Conservation (phyloP, 1,140 invertebrate genomes). For the Zaprionus vittiger region DNA sequence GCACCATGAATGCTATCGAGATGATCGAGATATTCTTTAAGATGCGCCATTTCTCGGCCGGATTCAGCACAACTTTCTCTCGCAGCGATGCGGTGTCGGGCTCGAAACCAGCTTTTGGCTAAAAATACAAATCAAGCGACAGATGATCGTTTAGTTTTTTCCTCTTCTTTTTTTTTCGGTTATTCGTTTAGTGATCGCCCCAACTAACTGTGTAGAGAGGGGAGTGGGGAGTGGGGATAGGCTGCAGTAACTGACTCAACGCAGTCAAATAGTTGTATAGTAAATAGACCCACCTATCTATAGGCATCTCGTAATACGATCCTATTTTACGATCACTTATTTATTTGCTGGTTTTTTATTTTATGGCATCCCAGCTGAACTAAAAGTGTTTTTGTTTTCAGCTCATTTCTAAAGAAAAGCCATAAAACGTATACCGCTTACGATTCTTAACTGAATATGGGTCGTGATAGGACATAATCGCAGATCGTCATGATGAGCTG, state of each 20-base stretch:
- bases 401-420: slow-evolving; percentile 1
- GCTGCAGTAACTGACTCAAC: neutral
- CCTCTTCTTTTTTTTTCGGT: neutral
- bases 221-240: neutral
- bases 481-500: neutral
- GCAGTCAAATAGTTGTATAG: neutral
- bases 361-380: neutral
- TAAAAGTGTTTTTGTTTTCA: neutral
- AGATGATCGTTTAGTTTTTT: slow-evolving; percentile 33
- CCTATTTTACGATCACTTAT: slow-evolving; percentile 6
- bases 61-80: slow-evolving; percentile 91
- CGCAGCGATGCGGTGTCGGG: slow-evolving; percentile 83
- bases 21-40: slow-evolving; percentile 94
- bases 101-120: slow-evolving; percentile 83
- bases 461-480: slow-evolving; percentile 7
- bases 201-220: neutral
- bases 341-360: neutral
- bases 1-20: slow-evolving; percentile 95
- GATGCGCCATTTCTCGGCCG: slow-evolving; percentile 93
- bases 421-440: neutral
- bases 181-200: neutral
- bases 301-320: slow-evolving; percentile 7
- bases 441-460: neutral
- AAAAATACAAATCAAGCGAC: slow-evolving; percentile 58
- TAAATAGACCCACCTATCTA: neutral